Conservation (phyloP, 1,140 invertebrate species). For the Monomorium pharaonis region DNA sequence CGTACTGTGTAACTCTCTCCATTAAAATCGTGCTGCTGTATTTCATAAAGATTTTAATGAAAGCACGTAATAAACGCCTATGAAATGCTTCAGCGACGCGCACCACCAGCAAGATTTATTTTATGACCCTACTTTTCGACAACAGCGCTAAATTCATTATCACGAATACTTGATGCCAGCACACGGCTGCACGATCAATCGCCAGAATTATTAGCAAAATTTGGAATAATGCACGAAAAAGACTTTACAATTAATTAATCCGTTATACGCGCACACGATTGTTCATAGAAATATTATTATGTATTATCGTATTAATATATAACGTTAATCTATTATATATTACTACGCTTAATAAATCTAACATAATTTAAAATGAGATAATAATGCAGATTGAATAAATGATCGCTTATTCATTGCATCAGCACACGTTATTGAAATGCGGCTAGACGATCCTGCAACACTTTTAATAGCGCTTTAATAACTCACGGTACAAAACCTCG, state of each 20-base stretch:
- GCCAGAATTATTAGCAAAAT: constrained; percentile 72
- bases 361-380: background rate
- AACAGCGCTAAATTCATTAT: constrained; percentile 76
- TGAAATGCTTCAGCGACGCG: constrained; percentile 65
- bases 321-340: constrained; percentile 26
- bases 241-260: constrained; percentile 41
- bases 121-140: constrained; percentile 76
- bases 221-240: constrained; percentile 54
- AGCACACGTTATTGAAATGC: background rate
- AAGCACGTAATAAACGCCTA: constrained; percentile 75
- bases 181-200: constrained; percentile 65
- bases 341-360: background rate
- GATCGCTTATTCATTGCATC: background rate
- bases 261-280: background rate
- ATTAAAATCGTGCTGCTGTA: constrained; percentile 59
- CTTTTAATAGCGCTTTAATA: background rate
- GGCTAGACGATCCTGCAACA: background rate
- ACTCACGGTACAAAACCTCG: background rate
- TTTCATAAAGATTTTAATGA: constrained; percentile 77
- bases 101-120: constrained; percentile 71
- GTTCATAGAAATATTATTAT: constrained; percentile 28
- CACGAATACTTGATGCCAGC: constrained; percentile 59
- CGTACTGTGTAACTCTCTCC: constrained; percentile 41
- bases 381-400: background rate
- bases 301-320: constrained; percentile 18